Percentiles rank a stretch among this genome's conserved stretches.
Evolutionary conservation across 2,113 vertebrate genomes (phyloP).

Genomic region (Struthidea cinerea): DNA sequence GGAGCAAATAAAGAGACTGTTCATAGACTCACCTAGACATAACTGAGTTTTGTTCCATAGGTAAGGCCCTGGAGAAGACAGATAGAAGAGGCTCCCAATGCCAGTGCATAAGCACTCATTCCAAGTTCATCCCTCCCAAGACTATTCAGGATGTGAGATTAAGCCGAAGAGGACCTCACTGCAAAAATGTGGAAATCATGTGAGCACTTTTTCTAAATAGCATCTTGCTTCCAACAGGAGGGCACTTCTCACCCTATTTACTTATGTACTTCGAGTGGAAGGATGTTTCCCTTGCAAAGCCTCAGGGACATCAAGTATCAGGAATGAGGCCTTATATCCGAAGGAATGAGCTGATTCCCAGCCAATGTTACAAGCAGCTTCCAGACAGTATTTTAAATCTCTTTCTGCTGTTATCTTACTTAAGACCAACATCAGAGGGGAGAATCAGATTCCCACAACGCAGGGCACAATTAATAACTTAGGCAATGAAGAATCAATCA

Average conservation of each 20-base stretch:
- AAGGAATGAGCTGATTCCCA: not conserved
- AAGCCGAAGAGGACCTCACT: constrained; percentile 75
- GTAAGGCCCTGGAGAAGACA: constrained; percentile 26
- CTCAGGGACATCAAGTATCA: not conserved
- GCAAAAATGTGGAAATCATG: constrained; percentile 81
- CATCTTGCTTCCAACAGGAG: not conserved
- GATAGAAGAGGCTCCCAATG: constrained; percentile 70
- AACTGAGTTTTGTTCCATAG: constrained; percentile 25
- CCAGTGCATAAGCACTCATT: constrained; percentile 73
- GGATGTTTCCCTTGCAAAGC: not conserved
- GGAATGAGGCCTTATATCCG: not conserved
- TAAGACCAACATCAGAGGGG: not conserved
- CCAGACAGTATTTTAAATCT: not conserved
- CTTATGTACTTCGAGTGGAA: not conserved
- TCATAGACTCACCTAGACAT: not conserved
- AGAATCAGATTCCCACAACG: not conserved
- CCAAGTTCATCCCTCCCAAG: constrained; percentile 64
- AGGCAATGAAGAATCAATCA: not conserved
- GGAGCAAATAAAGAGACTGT: not conserved
- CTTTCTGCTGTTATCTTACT: not conserved
- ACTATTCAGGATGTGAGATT: constrained; percentile 71
- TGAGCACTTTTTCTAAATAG: constrained; percentile 56
- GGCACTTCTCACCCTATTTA: not conserved
- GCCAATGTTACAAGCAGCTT: not conserved
- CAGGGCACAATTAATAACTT: not conserved